phyloP scores from a whole-genome alignment of 2,113 vertebrate species.

The Strix aluco region DNA sequence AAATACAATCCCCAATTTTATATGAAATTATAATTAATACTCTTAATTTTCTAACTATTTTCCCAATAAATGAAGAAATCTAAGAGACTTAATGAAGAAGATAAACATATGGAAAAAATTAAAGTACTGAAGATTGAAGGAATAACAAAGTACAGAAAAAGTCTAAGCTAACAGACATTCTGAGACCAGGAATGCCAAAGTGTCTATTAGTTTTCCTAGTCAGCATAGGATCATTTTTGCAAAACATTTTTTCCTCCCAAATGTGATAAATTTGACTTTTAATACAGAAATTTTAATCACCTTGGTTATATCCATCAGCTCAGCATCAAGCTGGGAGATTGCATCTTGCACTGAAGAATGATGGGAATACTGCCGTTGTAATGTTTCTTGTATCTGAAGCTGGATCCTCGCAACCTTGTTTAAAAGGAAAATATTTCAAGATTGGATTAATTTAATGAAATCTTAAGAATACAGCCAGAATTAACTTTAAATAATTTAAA shows the following conservation, averaged over 20 bases:
- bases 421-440: neutral
- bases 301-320: constrained; percentile 97
- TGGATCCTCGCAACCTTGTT: constrained; percentile 94
- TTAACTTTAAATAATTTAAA: neutral
- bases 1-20: neutral
- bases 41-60: neutral
- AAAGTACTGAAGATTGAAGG: neutral
- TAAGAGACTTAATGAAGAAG: neutral
- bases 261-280: neutral
- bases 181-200: neutral
- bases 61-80: neutral
- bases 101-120: neutral
- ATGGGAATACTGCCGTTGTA: constrained; percentile 87
- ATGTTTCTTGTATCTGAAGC: constrained; percentile 93
- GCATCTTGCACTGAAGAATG: constrained; percentile 92
- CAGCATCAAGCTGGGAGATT: constrained; percentile 89
- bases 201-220: neutral
- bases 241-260: neutral
- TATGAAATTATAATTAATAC: neutral
- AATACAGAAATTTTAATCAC: constrained; percentile 61
- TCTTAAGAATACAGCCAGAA: neutral
- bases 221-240: neutral
- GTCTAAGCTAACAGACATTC: neutral
- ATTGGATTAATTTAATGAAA: neutral
- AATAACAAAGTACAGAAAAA: neutral